Percentiles rank a stretch among this genome's conserved stretches.
Conservation (phyloP, 2,113 vertebrate species). For the Heteronetta atricapilla region DNA sequence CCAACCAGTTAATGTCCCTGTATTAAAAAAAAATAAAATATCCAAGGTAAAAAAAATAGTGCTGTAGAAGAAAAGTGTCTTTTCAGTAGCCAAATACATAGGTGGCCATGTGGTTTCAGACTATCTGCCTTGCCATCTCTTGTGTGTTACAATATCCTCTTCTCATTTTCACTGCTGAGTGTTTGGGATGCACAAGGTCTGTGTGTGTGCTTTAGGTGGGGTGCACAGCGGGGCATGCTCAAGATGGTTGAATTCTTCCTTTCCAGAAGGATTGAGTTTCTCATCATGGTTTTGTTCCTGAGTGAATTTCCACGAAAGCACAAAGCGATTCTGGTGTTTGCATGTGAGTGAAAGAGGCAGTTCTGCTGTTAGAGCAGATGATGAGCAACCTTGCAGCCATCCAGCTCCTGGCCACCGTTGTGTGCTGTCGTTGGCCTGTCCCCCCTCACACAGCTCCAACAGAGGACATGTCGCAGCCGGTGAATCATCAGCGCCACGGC, state of each 20-base stretch:
- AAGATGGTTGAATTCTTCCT: neutral
- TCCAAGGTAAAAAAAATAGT: neutral
- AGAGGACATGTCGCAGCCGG: rapidly evolving
- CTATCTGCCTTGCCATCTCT: neutral
- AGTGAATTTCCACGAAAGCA: neutral
- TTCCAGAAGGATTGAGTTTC: neutral
- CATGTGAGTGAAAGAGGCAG: neutral
- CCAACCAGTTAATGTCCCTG: neutral
- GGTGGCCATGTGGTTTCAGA: neutral
- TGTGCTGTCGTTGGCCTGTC: neutral
- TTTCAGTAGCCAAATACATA: neutral
- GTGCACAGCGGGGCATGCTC: neutral
- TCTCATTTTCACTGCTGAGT: neutral
- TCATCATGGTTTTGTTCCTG: neutral
- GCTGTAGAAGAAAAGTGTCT: neutral
- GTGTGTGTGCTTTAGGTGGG: neutral
- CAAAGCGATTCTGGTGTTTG: neutral
- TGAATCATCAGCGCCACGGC: neutral
- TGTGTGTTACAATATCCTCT: neutral
- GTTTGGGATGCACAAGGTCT: neutral
- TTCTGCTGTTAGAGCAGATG: neutral
- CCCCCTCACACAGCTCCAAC: neutral
- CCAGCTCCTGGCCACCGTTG: rapidly evolving
- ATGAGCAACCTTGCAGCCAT: neutral
- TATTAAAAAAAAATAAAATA: neutral